These are phyloP conservation scores for Propithecus coquereli DNA, from an alignment of 2,113 vertebrate genomes.

Conservation along the genomic window DNA sequence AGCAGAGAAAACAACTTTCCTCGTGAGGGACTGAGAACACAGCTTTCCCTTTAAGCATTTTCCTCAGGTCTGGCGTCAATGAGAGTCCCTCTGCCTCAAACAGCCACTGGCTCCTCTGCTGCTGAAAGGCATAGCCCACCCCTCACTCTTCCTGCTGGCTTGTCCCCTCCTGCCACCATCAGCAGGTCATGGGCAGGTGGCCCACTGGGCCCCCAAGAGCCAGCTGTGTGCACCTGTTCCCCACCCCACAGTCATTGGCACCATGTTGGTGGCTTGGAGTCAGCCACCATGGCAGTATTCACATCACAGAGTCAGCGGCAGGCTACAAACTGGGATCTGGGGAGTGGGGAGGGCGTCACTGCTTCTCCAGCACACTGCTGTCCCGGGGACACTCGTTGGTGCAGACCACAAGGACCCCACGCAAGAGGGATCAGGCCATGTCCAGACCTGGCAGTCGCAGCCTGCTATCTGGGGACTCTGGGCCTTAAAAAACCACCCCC, in stretches of 20 bases:
- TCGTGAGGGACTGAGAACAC: neutral
- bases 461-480: neutral
- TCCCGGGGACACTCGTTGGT: neutral
- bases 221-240: accelerated
- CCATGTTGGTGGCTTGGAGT: neutral
- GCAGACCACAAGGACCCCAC: neutral
- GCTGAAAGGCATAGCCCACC: neutral
- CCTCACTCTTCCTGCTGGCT: accelerated
- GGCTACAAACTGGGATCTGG: neutral
- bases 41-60: neutral
- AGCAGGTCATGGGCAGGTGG: neutral
- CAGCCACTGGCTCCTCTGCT: neutral
- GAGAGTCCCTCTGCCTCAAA: neutral
- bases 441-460: neutral
- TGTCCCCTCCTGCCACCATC: neutral
- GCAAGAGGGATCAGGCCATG: neutral
- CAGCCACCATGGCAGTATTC: neutral
- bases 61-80: neutral
- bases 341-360: no score
- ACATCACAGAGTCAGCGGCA: neutral
- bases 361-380: accelerated
- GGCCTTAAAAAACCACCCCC: neutral
- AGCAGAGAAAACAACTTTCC: neutral
- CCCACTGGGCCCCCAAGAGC: neutral
- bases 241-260: neutral